These are phyloP conservation scores for Lochmaea capreae DNA, from an alignment of 2,888 invertebrate genomes.

Conservation along the genomic window DNA sequence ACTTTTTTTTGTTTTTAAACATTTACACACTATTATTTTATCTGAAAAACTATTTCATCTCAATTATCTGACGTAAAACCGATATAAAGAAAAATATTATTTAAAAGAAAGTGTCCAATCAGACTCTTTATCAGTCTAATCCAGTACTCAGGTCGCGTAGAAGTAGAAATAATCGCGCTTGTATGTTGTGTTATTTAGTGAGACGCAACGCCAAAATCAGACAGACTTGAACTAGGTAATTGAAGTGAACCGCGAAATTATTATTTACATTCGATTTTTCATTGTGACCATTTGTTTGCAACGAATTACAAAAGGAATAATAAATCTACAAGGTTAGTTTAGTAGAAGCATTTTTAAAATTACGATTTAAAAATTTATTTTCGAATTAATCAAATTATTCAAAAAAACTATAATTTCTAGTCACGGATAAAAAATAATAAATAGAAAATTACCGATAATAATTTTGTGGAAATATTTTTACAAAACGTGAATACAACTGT, in stretches of 20 bases:
- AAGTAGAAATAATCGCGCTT: slow-evolving; percentile 7
- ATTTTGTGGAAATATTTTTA: too few species aligned
- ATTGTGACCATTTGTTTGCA: background rate
- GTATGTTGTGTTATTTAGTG: slow-evolving; percentile 5
- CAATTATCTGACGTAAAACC: slow-evolving; percentile 2
- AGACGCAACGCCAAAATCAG: slow-evolving; percentile 12
- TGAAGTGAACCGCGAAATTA: background rate
- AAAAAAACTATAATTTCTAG: too few species aligned
- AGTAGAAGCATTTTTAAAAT: background rate
- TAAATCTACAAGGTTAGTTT: background rate
- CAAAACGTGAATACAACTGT: too few species aligned
- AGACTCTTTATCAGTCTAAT: slow-evolving; percentile 17
- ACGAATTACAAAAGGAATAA: background rate
- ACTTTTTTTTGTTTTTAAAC: background rate
- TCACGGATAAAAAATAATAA: too few species aligned
- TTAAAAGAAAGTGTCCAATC: slow-evolving; percentile 18
- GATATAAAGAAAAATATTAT: slow-evolving; percentile 12
- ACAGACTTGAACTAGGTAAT: slow-evolving; percentile 1
- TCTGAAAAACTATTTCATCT: slow-evolving; percentile 8
- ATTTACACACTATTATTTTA: background rate
- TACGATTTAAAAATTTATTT: background rate
- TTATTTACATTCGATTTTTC: background rate
- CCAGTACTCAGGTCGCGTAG: slow-evolving; percentile 13
- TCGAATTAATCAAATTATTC: background rate
- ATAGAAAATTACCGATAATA: too few species aligned